phyloP scores from a whole-genome alignment of 2,113 vertebrate species.

The Maccullochella peelii region DNA sequence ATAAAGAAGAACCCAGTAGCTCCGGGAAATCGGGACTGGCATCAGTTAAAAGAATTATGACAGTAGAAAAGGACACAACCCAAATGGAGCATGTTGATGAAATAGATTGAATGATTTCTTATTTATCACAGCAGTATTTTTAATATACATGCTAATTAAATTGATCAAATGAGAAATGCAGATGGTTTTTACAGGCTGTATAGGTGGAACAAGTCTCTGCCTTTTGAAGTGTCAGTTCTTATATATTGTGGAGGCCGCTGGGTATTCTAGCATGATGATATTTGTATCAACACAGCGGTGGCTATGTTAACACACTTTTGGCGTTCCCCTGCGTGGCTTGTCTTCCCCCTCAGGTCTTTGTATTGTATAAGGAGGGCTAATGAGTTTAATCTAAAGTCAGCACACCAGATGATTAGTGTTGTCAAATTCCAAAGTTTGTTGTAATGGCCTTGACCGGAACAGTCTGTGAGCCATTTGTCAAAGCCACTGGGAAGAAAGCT shows the following conservation, averaged over 20 bases:
- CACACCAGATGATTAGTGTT: slow-evolving; percentile 61
- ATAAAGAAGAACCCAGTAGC: slow-evolving; percentile 24
- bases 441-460: slow-evolving; percentile 43
- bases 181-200: slow-evolving; percentile 2
- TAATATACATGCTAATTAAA: slow-evolving; percentile 32
- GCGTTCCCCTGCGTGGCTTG: slow-evolving; percentile 10
- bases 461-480: slow-evolving; percentile 53
- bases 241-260: background rate
- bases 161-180: slow-evolving; percentile 23
- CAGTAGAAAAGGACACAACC: background rate
- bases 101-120: slow-evolving; percentile 6
- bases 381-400: slow-evolving; percentile 71
- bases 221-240: slow-evolving; percentile 50
- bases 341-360: slow-evolving; percentile 57
- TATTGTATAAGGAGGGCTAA: slow-evolving; percentile 55
- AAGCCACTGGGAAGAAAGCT: slow-evolving; percentile 31
- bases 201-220: background rate
- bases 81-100: slow-evolving; percentile 3
- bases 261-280: slow-evolving; percentile 30
- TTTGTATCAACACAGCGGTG: slow-evolving; percentile 28
- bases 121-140: slow-evolving; percentile 18
- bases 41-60: slow-evolving; percentile 27
- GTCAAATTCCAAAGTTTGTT: slow-evolving; percentile 58
- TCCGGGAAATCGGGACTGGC: slow-evolving; percentile 11
- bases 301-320: slow-evolving; percentile 51